phyloP scores from a whole-genome alignment of 2,888 invertebrate genomes.

The Mongoloraphidia duomilia region DNA sequence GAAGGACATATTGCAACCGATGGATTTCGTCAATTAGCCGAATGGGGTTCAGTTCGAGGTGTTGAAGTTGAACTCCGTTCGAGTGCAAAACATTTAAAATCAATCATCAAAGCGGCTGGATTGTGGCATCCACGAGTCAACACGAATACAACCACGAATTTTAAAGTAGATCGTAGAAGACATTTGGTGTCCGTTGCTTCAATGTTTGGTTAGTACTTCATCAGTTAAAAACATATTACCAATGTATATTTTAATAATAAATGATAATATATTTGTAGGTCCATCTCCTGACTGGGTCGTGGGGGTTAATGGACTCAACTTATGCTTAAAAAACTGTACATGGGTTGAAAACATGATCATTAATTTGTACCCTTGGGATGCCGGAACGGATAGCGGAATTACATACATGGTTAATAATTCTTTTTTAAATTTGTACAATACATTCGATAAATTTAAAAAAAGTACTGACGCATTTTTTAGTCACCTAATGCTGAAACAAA shows the following conservation, averaged over 20 bases:
- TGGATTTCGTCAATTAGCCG: constrained; percentile 72
- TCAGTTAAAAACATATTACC: not conserved
- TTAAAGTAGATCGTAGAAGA: constrained; percentile 71
- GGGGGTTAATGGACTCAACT: constrained; percentile 74
- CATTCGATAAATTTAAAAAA: not conserved
- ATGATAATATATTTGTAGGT: constrained; percentile 33
- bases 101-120: constrained; percentile 79
- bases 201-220: constrained; percentile 52
- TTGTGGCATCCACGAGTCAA: constrained; percentile 84
- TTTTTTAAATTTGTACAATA: not conserved
- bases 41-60: constrained; percentile 78
- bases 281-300: constrained; percentile 99
- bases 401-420: constrained; percentile 61
- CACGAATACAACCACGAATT: constrained; percentile 63
- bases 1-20: constrained; percentile 75
- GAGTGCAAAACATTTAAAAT: constrained; percentile 60
- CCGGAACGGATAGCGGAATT: constrained; percentile 87
- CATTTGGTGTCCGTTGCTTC: constrained; percentile 77
- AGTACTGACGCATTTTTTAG: constrained; percentile 28
- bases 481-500: constrained; percentile 63
- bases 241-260: not conserved
- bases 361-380: constrained; percentile 88
- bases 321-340: constrained; percentile 78
- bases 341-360: constrained; percentile 77
- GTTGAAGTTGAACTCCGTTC: constrained; percentile 81